Evolutionary conservation across 2,888 invertebrate genomes (phyloP).

Genomic region (Tridacna crocea): DNA sequence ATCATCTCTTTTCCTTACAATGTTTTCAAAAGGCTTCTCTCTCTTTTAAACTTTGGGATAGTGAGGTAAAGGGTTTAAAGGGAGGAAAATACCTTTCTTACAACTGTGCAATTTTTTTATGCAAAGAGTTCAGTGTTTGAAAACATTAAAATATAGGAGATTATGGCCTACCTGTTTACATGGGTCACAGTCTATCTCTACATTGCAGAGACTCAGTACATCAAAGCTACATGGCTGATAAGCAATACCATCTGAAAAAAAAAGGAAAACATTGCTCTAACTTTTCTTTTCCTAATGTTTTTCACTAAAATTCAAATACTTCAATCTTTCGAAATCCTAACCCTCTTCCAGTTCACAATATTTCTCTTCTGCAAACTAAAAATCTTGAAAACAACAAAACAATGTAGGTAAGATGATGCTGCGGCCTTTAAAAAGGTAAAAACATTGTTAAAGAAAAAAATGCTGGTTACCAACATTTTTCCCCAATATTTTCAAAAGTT

Average conservation of each 20-base stretch:
- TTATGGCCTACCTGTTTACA: slow-evolving; percentile 4
- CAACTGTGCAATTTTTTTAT: not conserved
- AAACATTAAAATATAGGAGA: not conserved
- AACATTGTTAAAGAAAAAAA: no score
- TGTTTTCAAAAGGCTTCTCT: not conserved
- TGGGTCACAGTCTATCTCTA: not conserved
- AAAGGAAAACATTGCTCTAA: not conserved
- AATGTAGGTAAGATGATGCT: no score
- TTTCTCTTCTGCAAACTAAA: no score
- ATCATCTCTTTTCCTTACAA: not conserved
- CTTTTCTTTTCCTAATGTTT: not conserved
- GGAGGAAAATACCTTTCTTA: not conserved
- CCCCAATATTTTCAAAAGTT: no score
- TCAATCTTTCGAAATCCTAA: no score
- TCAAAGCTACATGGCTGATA: slow-evolving; percentile 16
- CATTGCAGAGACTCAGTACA: not conserved
- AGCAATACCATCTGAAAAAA: slow-evolving; percentile 14
- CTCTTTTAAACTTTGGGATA: not conserved
- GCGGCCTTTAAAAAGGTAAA: no score
- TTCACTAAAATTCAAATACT: no score
- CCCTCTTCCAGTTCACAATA: no score
- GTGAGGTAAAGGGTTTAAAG: not conserved
- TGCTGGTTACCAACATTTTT: no score
- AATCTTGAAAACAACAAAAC: no score
- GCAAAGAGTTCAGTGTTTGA: not conserved